Conservation (phyloP, 1,140 invertebrate species). For the Pteromalus puparum region DNA sequence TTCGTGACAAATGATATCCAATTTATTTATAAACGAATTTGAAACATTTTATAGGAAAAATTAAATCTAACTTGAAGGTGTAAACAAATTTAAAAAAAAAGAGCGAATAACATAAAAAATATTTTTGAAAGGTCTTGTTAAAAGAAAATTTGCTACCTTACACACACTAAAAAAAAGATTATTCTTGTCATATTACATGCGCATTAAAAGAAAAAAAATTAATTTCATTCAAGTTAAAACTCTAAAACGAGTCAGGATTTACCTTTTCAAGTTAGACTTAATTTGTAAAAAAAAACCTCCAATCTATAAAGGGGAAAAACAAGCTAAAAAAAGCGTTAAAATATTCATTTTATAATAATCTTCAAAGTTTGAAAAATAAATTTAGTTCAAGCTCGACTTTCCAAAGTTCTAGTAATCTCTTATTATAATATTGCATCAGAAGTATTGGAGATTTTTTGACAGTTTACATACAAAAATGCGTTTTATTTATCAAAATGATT, state of each 20-base stretch:
- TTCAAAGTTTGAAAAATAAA: slow-evolving; percentile 40
- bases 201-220: neutral
- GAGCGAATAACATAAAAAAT: slow-evolving; percentile 40
- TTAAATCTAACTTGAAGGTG: slow-evolving; percentile 33
- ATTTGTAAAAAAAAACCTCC: slow-evolving; percentile 18
- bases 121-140: slow-evolving; percentile 20
- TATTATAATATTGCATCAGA: slow-evolving; percentile 25
- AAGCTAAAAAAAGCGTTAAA: slow-evolving; percentile 46
- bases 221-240: slow-evolving; percentile 22
- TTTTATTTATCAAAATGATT: neutral
- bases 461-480: slow-evolving; percentile 29
- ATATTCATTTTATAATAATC: slow-evolving; percentile 24
- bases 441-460: slow-evolving; percentile 34
- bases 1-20: slow-evolving; percentile 38
- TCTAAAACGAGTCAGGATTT: slow-evolving; percentile 50
- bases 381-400: slow-evolving; percentile 46
- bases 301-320: slow-evolving; percentile 34
- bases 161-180: neutral
- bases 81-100: slow-evolving; percentile 34
- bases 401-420: slow-evolving; percentile 32
- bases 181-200: neutral
- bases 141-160: neutral
- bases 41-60: slow-evolving; percentile 37
- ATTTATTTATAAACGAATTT: slow-evolving; percentile 31
- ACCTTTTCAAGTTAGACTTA: slow-evolving; percentile 44